Evolutionary conservation across 1,140 invertebrate species (phyloP).

Genomic region (Drosophila tristis): DNA sequence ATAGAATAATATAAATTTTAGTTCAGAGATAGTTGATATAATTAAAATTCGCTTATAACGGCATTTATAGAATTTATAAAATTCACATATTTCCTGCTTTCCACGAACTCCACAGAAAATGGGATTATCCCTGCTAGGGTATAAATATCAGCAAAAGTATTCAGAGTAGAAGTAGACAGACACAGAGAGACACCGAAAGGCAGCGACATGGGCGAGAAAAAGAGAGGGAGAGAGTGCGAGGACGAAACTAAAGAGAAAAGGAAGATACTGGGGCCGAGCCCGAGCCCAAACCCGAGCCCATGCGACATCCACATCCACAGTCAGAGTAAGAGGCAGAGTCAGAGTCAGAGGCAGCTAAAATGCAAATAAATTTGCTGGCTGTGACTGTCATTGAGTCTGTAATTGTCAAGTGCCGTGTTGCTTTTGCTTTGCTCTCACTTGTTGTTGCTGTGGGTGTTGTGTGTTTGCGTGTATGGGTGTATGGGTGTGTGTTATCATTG

Average conservation of each 20-base stretch:
- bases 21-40: no score
- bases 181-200: background rate
- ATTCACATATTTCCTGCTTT: no score
- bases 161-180: background rate
- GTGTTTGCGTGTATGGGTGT: conserved; percentile 14
- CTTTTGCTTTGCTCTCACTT: conserved; percentile 31
- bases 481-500: conserved; percentile 27
- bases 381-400: conserved; percentile 79
- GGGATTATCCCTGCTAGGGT: conserved; percentile 18
- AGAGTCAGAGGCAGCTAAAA: conserved; percentile 56
- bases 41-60: no score
- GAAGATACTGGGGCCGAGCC: no score
- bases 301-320: no score
- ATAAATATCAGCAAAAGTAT: conserved; percentile 31
- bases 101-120: background rate
- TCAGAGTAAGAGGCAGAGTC: background rate
- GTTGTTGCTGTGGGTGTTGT: conserved; percentile 38
- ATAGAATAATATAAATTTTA: no score
- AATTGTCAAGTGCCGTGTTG: conserved; percentile 76
- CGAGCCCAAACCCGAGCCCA: no score
- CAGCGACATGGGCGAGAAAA: background rate
- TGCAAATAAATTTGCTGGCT: conserved; percentile 78
- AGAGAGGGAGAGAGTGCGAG: conserved; percentile 6
- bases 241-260: background rate
- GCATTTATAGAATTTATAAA: no score